Conservation (phyloP, 2,888 invertebrate species). For the Euplexia lucipara region DNA sequence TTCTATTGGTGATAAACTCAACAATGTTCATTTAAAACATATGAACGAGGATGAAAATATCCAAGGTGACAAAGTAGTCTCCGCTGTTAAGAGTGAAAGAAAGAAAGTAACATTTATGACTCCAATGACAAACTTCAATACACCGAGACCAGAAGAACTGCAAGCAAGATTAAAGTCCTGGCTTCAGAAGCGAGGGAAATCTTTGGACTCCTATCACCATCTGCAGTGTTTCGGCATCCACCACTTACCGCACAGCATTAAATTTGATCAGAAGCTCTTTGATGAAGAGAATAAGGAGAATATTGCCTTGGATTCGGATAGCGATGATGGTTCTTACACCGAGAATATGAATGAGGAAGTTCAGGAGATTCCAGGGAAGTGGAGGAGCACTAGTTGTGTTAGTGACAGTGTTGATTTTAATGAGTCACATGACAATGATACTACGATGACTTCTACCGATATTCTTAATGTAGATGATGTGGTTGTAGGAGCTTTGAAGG, state of each 20-base stretch:
- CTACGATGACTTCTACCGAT: slow-evolving; percentile 72
- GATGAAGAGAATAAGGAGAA: slow-evolving; percentile 90
- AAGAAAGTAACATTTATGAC: slow-evolving; percentile 86
- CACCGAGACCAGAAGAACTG: slow-evolving; percentile 83
- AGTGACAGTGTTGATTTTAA: slow-evolving; percentile 79
- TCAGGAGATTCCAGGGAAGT: slow-evolving; percentile 68
- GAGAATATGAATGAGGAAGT: slow-evolving; percentile 78
- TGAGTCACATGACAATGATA: slow-evolving; percentile 74
- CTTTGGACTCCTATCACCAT: slow-evolving; percentile 86
- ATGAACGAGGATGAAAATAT: slow-evolving; percentile 78
- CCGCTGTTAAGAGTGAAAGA: slow-evolving; percentile 84
- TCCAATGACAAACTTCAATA: slow-evolving; percentile 78
- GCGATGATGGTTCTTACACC: slow-evolving; percentile 81
- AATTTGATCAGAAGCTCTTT: slow-evolving; percentile 62
- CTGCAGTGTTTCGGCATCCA: slow-evolving; percentile 89
- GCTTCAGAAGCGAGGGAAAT: slow-evolving; percentile 89
- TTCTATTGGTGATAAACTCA: slow-evolving; percentile 83
- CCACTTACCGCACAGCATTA: slow-evolving; percentile 66
- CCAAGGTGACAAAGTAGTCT: slow-evolving; percentile 75
- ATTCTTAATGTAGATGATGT: slow-evolving; percentile 75
- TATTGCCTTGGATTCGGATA: slow-evolving; percentile 82
- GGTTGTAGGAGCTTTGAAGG: slow-evolving; percentile 86
- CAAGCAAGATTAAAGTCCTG: slow-evolving; percentile 86
- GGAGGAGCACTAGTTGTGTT: slow-evolving; percentile 77
- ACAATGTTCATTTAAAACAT: slow-evolving; percentile 74